phyloP scores from a whole-genome alignment of 2,888 invertebrate genomes.

The Pristionchus japonicus region DNA sequence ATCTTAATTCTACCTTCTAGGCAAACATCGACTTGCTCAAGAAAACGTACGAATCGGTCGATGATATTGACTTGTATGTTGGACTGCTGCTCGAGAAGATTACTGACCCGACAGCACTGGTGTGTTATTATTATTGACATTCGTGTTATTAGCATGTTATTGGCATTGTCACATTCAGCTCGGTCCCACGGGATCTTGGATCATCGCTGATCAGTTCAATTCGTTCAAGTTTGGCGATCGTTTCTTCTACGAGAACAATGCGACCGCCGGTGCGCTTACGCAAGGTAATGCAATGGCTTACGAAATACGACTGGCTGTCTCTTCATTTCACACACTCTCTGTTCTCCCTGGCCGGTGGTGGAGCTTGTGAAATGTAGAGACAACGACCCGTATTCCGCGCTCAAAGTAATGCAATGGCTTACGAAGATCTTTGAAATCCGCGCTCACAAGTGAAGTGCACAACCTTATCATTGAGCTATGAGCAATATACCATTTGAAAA shows the following conservation, averaged over 20 bases:
- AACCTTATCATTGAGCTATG: no score
- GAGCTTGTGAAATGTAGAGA: no score
- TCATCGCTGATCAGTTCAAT: slow-evolving; percentile 62
- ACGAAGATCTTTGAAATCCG: no score
- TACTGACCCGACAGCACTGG: background rate
- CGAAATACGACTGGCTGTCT: no score
- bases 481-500: no score
- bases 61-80: slow-evolving; percentile 61
- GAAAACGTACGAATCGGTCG: slow-evolving; percentile 37
- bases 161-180: slow-evolving; percentile 49
- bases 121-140: background rate
- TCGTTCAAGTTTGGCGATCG: slow-evolving; percentile 59
- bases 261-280: slow-evolving; percentile 40
- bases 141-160: background rate
- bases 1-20: no score
- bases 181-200: slow-evolving; percentile 58
- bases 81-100: slow-evolving; percentile 59
- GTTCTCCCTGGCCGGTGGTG: no score
- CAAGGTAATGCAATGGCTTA: no score
- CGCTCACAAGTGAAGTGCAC: no score
- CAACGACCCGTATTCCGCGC: background rate
- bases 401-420: no score
- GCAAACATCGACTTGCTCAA: slow-evolving; percentile 16
- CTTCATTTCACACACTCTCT: no score
- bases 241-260: slow-evolving; percentile 56